Evolutionary conservation across 2,888 invertebrate species (phyloP).

Genomic region (Ormyrus nitidulus): DNA sequence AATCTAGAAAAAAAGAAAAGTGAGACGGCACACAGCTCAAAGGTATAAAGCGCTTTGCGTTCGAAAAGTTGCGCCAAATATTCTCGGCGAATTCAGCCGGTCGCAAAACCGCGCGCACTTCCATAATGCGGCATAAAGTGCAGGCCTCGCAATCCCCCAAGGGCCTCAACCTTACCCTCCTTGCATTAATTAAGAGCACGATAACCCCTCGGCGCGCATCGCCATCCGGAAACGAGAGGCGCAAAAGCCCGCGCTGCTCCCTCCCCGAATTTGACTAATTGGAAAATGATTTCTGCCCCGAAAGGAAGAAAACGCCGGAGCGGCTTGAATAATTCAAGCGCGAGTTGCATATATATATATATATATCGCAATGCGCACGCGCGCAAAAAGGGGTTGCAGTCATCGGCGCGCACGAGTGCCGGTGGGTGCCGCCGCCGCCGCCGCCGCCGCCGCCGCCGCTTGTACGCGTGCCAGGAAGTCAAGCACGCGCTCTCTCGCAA

Average conservation of each 20-base stretch:
- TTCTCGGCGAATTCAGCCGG: neutral
- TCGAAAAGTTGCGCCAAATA: neutral
- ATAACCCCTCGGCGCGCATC: neutral
- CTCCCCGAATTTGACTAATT: conserved; percentile 7
- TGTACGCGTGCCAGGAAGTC: conserved; percentile 15
- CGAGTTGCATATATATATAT: neutral
- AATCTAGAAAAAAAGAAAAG: neutral
- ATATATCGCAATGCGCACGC: neutral
- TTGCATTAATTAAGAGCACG: neutral
- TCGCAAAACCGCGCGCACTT: no score
- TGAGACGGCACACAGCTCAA: no score
- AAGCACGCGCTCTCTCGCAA: neutral
- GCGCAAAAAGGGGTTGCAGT: neutral
- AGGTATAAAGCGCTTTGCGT: no score
- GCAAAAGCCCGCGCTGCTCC: neutral
- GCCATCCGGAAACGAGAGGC: neutral
- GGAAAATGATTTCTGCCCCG: conserved; percentile 1
- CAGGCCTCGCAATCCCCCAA: no score
- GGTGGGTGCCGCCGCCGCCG: conserved; percentile 17
- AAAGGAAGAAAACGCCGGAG: neutral
- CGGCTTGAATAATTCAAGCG: neutral
- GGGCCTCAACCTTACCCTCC: neutral
- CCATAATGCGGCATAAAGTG: no score
- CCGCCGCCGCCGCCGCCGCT: neutral
- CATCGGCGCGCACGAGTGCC: neutral